Evolutionary conservation across 2,888 invertebrate genomes (phyloP).

Genomic region (Oligia fasciuncula): DNA sequence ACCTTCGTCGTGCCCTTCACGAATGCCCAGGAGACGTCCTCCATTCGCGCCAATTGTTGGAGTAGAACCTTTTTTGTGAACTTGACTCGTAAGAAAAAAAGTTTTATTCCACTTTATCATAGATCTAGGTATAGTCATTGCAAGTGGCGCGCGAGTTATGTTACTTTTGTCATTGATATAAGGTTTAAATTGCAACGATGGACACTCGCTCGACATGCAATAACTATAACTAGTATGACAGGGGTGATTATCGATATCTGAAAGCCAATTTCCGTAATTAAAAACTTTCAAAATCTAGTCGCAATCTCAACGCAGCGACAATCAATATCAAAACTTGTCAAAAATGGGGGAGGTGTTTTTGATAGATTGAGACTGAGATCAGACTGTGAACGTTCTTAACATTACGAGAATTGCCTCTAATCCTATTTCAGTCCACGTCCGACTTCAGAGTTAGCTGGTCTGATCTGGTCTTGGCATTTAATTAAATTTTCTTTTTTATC

Average conservation of each 20-base stretch:
- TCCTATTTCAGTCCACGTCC: constrained; percentile 41
- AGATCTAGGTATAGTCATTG: constrained; percentile 2
- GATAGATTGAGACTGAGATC: neutral
- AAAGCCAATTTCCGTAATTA: neutral
- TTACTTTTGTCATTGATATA: neutral
- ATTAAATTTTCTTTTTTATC: constrained; percentile 38
- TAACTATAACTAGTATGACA: constrained; percentile 10
- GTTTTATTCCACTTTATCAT: constrained; percentile 17
- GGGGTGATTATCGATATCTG: constrained; percentile 42
- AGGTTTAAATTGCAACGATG: constrained; percentile 3
- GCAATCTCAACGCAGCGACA: neutral
- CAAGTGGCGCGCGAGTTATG: too few species aligned
- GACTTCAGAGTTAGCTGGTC: constrained; percentile 47
- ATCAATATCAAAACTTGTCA: neutral
- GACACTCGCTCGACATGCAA: neutral
- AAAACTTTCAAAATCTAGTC: neutral
- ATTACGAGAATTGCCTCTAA: constrained; percentile 17
- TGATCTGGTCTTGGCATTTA: constrained; percentile 41
- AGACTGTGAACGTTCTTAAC: neutral
- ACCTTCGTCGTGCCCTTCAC: constrained; percentile 43
- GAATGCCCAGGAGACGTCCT: constrained; percentile 58
- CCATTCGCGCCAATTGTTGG: constrained; percentile 49
- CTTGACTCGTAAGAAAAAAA: constrained; percentile 20
- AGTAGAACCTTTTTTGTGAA: constrained; percentile 31
- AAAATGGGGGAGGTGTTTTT: neutral